Evolutionary conservation across 2,888 invertebrate genomes (phyloP).

Genomic region (Apamea monoglypha): DNA sequence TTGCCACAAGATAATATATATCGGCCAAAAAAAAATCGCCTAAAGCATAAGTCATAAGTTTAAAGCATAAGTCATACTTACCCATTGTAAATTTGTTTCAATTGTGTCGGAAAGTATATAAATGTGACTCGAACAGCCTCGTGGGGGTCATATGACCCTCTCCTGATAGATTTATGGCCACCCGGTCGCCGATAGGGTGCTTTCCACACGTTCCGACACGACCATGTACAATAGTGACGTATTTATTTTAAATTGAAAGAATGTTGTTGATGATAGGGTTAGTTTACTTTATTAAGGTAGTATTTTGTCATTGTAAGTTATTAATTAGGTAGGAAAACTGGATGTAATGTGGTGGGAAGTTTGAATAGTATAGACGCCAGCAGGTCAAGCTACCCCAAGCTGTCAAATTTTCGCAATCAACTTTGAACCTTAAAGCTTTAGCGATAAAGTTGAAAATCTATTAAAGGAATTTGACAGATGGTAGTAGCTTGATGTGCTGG

Average conservation of each 20-base stretch:
- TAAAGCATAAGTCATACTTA: slow-evolving; percentile 43
- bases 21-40: background rate
- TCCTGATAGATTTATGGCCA: slow-evolving; percentile 68
- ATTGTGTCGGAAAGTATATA: slow-evolving; percentile 59
- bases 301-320: background rate
- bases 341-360: too few relatives aligned
- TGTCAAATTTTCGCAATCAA: too few relatives aligned
- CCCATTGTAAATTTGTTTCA: slow-evolving; percentile 55
- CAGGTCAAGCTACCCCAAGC: too few relatives aligned
- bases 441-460: too few relatives aligned
- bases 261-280: slow-evolving; percentile 1
- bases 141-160: slow-evolving; percentile 55
- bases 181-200: slow-evolving; percentile 59
- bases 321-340: background rate
- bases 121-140: slow-evolving; percentile 59
- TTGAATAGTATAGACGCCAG: too few relatives aligned
- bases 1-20: background rate
- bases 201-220: slow-evolving; percentile 47
- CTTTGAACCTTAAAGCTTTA: too few relatives aligned
- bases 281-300: background rate
- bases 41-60: too few relatives aligned
- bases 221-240: slow-evolving; percentile 41
- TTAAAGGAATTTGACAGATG: too few relatives aligned
- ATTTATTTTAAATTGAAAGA: slow-evolving; percentile 47
- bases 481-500: too few relatives aligned